Conservation (phyloP, 2,888 invertebrate genomes). For the Thyatira batis region DNA sequence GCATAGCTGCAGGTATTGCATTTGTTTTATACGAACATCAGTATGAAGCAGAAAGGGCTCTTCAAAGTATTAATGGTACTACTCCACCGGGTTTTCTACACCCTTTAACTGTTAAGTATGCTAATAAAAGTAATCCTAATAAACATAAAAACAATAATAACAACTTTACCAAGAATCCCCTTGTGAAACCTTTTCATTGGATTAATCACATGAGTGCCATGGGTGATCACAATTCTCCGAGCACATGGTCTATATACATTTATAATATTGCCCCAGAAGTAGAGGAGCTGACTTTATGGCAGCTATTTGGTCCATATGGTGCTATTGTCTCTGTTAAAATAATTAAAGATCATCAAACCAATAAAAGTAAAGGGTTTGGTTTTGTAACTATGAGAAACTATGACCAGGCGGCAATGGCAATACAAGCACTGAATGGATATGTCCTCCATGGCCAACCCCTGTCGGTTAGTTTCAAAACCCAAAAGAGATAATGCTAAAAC, state of each 20-base stretch:
- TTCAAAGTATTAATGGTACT: conserved; percentile 74
- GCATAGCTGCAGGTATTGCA: conserved; percentile 80
- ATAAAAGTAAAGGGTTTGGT: conserved; percentile 81
- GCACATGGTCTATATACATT: conserved; percentile 81
- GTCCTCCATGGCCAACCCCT: conserved; percentile 75
- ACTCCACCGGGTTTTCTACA: conserved; percentile 80
- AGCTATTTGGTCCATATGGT: conserved; percentile 81
- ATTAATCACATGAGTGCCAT: conserved; percentile 77
- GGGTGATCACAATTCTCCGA: conserved; percentile 75
- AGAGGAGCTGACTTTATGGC: conserved; percentile 79
- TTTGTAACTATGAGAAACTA: conserved; percentile 82
- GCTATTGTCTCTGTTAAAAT: conserved; percentile 82
- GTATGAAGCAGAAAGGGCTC: conserved; percentile 78
- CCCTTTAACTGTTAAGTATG: conserved; percentile 82
- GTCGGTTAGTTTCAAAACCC: conserved; percentile 80
- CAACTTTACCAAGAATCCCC: conserved; percentile 72
- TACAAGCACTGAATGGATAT: conserved; percentile 78
- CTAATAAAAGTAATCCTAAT: conserved; percentile 81
- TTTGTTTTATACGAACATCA: conserved; percentile 80
- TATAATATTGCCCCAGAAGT: conserved; percentile 80
- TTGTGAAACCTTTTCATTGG: conserved; percentile 78
- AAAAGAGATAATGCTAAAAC: conserved; percentile 80
- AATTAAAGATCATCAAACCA: conserved; percentile 80
- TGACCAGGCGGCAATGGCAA: conserved; percentile 81
- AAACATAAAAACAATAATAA: conserved; percentile 79